Conservation (phyloP, 2,888 invertebrate genomes). For the Rotaria socialis region DNA sequence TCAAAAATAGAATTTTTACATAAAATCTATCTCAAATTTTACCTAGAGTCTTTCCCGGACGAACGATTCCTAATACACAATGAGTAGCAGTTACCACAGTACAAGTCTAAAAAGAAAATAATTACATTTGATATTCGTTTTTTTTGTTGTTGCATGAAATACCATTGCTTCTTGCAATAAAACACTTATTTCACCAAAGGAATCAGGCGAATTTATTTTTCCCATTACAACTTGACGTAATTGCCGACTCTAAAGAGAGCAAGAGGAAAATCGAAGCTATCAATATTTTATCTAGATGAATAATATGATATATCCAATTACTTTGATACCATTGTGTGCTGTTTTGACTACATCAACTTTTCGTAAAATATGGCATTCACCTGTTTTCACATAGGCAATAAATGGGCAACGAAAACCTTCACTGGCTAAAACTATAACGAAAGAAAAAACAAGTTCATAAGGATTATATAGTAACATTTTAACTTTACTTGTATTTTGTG, state of each 20-base stretch:
- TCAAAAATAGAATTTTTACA: neutral
- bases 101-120: constrained; percentile 22
- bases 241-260: neutral
- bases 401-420: constrained; percentile 48
- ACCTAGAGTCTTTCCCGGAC: constrained; percentile 33
- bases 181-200: constrained; percentile 45
- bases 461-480: neutral
- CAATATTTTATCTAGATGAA: too few species aligned
- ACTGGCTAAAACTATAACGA: constrained; percentile 39
- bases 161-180: constrained; percentile 43
- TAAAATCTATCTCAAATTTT: neutral
- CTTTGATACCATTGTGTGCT: constrained; percentile 41
- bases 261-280: too few species aligned
- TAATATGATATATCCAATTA: constrained; percentile 15
- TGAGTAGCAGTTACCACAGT: constrained; percentile 41
- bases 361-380: constrained; percentile 60
- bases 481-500: constrained; percentile 41
- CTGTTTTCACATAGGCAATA: constrained; percentile 61
- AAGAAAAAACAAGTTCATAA: neutral
- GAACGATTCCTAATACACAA: constrained; percentile 41
- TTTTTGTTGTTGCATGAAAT: neutral
- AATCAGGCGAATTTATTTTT: constrained; percentile 41
- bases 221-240: constrained; percentile 45
- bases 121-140: neutral
- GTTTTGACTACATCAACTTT: constrained; percentile 55